These are phyloP conservation scores for Chloroclysta siterata DNA, from an alignment of 2,888 invertebrate genomes.

Conservation along the genomic window DNA sequence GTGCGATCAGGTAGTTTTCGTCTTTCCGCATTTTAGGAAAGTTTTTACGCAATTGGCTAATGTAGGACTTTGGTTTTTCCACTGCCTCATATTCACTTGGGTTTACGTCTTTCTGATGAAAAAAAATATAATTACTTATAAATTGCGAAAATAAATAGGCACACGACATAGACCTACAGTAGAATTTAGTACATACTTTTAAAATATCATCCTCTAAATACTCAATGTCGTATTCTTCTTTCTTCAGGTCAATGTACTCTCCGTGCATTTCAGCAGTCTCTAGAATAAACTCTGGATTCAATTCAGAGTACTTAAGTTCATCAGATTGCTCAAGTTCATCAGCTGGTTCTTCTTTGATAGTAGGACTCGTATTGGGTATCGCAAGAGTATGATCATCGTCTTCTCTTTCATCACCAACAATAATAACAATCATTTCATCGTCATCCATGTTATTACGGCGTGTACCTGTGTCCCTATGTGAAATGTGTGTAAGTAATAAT, in stretches of 20 bases:
- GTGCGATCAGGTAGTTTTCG: constrained; percentile 54
- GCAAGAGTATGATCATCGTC: constrained; percentile 28
- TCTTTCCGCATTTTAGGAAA: constrained; percentile 60
- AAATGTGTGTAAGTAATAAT: too few species aligned
- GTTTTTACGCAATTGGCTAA: constrained; percentile 56
- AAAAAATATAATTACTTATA: background rate
- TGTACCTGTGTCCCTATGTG: background rate
- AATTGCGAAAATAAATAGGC: too few species aligned
- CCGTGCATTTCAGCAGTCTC: constrained; percentile 54
- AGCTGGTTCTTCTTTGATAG: constrained; percentile 49
- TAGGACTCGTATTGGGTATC: constrained; percentile 13
- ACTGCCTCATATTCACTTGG: constrained; percentile 10
- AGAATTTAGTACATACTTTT: background rate
- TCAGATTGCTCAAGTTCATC: constrained; percentile 36
- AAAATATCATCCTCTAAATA: constrained; percentile 9
- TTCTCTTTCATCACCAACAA: constrained; percentile 48
- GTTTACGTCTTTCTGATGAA: background rate
- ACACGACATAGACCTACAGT: too few species aligned
- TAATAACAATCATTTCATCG: constrained; percentile 57
- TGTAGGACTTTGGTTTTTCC: constrained; percentile 43
- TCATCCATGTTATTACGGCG: constrained; percentile 49
- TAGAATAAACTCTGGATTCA: constrained; percentile 49
- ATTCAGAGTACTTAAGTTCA: constrained; percentile 34
- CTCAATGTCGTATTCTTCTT: constrained; percentile 11
- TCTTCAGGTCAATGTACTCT: constrained; percentile 30